phyloP scores from a whole-genome alignment of 2,113 vertebrate genomes.

The Hippocampus comes region DNA sequence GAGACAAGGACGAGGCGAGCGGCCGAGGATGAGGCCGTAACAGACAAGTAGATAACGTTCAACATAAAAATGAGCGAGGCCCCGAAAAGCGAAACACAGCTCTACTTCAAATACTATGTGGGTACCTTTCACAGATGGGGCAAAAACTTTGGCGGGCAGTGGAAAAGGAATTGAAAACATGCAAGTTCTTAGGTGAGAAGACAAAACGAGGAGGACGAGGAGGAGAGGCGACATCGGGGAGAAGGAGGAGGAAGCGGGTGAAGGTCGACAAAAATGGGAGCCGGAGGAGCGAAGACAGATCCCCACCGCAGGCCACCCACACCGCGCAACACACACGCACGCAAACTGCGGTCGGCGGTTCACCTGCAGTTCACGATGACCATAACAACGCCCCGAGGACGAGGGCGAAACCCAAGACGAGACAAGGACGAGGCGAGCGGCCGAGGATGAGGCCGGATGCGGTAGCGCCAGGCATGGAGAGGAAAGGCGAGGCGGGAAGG shows the following conservation, averaged over 20 bases:
- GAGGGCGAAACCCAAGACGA: neutral
- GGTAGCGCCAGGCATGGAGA: conserved; percentile 21
- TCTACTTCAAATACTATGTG: neutral
- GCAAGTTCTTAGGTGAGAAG: conserved; percentile 13
- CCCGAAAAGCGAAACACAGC: no score
- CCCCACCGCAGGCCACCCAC: conserved; percentile 50
- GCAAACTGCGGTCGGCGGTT: conserved; percentile 52
- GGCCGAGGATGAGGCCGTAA: neutral
- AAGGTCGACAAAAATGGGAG: conserved; percentile 36
- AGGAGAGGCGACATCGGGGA: conserved; percentile 3
- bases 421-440: neutral
- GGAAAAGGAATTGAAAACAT: conserved; percentile 7
- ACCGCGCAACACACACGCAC: conserved; percentile 18
- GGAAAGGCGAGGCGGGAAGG: conserved; percentile 23
- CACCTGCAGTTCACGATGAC: conserved; percentile 57
- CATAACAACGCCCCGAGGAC: conserved; percentile 48
- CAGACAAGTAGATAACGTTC: neutral
- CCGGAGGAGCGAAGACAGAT: conserved; percentile 23
- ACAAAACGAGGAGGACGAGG: neutral
- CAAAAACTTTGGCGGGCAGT: neutral
- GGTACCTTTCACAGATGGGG: neutral
- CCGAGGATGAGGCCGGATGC: conserved; percentile 7
- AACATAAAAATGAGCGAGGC: neutral
- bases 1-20: neutral
- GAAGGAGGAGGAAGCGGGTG: conserved; percentile 19